Evolutionary conservation across 2,113 vertebrate species (phyloP).

Genomic region (Drymodes brunneopygia): DNA sequence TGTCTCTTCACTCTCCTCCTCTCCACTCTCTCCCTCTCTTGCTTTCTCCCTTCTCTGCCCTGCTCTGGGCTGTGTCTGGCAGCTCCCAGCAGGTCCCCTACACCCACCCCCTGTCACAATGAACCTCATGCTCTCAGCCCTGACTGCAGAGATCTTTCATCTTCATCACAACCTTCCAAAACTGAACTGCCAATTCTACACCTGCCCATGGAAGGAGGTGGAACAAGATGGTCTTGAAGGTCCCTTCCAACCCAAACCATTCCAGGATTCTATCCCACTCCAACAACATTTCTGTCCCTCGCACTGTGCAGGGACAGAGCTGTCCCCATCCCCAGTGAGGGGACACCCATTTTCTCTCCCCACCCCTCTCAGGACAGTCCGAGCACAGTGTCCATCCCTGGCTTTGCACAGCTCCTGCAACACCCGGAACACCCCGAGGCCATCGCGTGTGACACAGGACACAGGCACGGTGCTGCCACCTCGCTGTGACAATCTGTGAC

Average conservation of each 20-base stretch:
- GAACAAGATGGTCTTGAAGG: not conserved
- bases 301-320: fast-evolving
- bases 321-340: fast-evolving
- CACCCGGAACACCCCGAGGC: fast-evolving
- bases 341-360: not conserved
- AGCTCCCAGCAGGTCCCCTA: too few relatives aligned
- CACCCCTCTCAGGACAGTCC: fast-evolving
- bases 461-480: not conserved
- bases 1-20: too few relatives aligned
- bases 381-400: fast-evolving
- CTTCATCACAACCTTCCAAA: too few relatives aligned
- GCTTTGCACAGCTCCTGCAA: fast-evolving
- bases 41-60: too few relatives aligned
- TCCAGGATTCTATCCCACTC: fast-evolving
- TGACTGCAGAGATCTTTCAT: too few relatives aligned
- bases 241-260: not conserved
- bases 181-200: too few relatives aligned
- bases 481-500: fast-evolving
- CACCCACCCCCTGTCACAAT: too few relatives aligned
- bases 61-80: too few relatives aligned
- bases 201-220: fast-evolving
- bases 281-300: fast-evolving
- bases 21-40: too few relatives aligned
- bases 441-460: fast-evolving
- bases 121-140: too few relatives aligned